phyloP scores from a whole-genome alignment of 2,113 vertebrate species.

The Gadus chalcogrammus region DNA sequence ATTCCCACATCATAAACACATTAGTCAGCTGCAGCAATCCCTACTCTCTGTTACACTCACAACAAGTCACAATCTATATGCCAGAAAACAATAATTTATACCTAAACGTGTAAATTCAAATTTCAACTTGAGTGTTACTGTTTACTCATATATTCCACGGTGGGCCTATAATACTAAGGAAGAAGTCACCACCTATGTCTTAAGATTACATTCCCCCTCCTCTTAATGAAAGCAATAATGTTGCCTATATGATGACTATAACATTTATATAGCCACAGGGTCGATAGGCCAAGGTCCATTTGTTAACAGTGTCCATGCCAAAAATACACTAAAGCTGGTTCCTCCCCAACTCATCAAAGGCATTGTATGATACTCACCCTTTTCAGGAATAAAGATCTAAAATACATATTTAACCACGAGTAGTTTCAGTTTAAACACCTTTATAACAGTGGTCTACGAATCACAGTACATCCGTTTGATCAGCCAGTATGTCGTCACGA shows the following conservation, averaged over 20 bases:
- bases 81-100: background rate
- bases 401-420: slow-evolving; percentile 49
- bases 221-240: slow-evolving; percentile 71
- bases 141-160: slow-evolving; percentile 43
- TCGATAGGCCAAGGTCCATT: slow-evolving; percentile 50
- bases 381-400: slow-evolving; percentile 73
- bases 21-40: slow-evolving; percentile 41
- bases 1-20: slow-evolving; percentile 41
- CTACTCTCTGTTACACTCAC: slow-evolving; percentile 36
- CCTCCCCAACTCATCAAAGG: slow-evolving; percentile 59
- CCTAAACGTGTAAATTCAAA: slow-evolving; percentile 29
- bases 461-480: no score
- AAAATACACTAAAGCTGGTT: slow-evolving; percentile 47
- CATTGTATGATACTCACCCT: slow-evolving; percentile 66
- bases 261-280: slow-evolving; percentile 64
- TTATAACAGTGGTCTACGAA: no score
- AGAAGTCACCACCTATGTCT: slow-evolving; percentile 52
- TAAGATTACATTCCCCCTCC: slow-evolving; percentile 56
- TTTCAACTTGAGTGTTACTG: slow-evolving; percentile 68
- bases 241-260: slow-evolving; percentile 52
- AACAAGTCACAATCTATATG: slow-evolving; percentile 11
- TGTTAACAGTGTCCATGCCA: slow-evolving; percentile 61
- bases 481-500: no score
- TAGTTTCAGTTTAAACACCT: slow-evolving; percentile 45
- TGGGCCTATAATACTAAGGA: slow-evolving; percentile 37